Evolutionary conservation across 2,113 vertebrate genomes (phyloP), one percentile per base, ranked within the genome.

Genomic region (Mesitornis unicolor): DNA sequence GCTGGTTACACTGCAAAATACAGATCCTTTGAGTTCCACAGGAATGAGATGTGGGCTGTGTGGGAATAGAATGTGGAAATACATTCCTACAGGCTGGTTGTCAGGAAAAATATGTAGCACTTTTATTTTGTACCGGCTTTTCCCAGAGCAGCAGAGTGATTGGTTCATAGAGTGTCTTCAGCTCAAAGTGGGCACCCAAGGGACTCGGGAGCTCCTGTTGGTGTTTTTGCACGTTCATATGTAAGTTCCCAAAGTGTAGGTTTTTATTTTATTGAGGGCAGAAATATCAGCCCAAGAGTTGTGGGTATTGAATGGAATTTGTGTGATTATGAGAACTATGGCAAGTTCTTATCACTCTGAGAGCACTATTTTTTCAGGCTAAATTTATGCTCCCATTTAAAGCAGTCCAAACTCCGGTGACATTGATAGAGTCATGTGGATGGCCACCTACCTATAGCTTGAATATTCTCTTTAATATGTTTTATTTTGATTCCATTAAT

Each of bases 111-210:
- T 11, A 14, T 8, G 4, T 1, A 59, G 29, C 9, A 5, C 29
- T 40, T 69, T 15, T 29, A 22, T 80, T 91, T 88, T 61, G 36
- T 86, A 8, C 50, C 59, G 45, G 13, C 48, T 92, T 25, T 73
- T 93, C 47, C 24, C 59, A 90, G 6, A 88, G 50, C 50, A 74
- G 36, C 17, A 36, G 33, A 47, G 36, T 19, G 14, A 31, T 26
- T 22, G 53, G 10, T 68, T 79, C 43, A 12, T 15, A 11, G n/a
- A 8, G 29, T 80, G 40, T 59, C 51, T 93, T 35, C 47, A 59
- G 60, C 61, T 61, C 15, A 25, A 0, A 12, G 4, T 16, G 18
- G 33, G 35, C 29, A 42, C n/a, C 36, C 0, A 3, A 31, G 45
- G 11, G 31, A 40, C 64, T 26, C 51, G 64, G 36, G 42, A 60